Conservation (phyloP, 2,797 vertebrate species). For the Cygnus olor region DNA sequence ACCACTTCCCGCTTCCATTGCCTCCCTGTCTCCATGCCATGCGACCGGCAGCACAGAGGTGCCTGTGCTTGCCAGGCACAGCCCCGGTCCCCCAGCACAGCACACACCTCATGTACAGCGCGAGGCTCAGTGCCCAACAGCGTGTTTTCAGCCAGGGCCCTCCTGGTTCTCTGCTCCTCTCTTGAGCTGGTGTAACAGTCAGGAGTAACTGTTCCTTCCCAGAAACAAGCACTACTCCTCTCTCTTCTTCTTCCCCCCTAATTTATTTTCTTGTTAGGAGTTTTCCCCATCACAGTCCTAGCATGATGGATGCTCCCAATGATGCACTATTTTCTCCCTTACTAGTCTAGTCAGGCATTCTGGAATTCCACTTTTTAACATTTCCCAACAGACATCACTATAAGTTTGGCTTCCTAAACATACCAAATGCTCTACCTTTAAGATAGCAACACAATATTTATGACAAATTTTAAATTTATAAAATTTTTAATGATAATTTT, state of each 20-base stretch:
- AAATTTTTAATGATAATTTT: too few species aligned
- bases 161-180: background rate
- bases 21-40: accelerated
- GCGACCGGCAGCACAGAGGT: accelerated
- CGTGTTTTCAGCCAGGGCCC: too few species aligned
- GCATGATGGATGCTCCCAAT: background rate
- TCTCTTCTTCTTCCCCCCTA: too few species aligned
- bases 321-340: accelerated
- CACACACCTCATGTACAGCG: too few species aligned
- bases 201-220: accelerated
- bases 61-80: background rate
- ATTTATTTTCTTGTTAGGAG: background rate
- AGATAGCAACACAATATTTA: background rate
- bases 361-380: background rate
- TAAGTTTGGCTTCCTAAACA: background rate
- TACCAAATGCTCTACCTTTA: background rate
- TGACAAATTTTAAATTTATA: too few species aligned
- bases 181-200: background rate
- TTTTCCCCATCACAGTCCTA: background rate
- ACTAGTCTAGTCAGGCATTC: too few species aligned
- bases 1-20: too few species aligned
- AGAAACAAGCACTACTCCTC: background rate
- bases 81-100: too few species aligned
- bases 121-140: too few species aligned
- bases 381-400: background rate